Conservation (phyloP, 1,140 invertebrate genomes). For the Brachionus koreanus region DNA sequence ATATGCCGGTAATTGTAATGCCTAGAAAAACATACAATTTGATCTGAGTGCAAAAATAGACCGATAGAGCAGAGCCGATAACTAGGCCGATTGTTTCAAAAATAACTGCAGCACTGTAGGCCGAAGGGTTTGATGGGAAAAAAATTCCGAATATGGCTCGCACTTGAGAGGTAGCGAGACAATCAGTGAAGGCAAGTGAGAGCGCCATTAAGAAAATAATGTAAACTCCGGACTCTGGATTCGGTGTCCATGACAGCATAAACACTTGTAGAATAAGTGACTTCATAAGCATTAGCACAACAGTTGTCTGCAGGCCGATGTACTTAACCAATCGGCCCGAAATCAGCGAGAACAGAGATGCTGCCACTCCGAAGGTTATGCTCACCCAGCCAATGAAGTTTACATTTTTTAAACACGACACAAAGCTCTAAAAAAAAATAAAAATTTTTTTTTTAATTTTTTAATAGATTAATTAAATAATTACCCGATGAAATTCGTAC, state of each 20-base stretch:
- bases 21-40: conserved; percentile 29
- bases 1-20: neutral
- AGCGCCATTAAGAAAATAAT: conserved; percentile 21
- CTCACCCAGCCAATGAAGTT: conserved; percentile 31
- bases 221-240: neutral
- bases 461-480: neutral
- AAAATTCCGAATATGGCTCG: conserved; percentile 20
- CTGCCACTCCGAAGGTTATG: conserved; percentile 12
- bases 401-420: neutral
- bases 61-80: neutral
- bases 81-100: conserved; percentile 16
- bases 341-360: neutral
- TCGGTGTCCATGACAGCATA: conserved; percentile 34
- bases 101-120: conserved; percentile 22
- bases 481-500: conserved; percentile 39
- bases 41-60: conserved; percentile 22
- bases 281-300: conserved; percentile 26
- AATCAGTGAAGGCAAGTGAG: neutral
- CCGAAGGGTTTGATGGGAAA: neutral
- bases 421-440: neutral
- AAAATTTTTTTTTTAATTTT: neutral
- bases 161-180: neutral
- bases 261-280: neutral
- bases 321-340: neutral
- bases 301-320: neutral